Percentiles rank a stretch among this genome's conserved stretches.
Conservation (phyloP, 37 sponge, comb jelly and placozoan species). For the Halisarca cf. caerulea region DNA sequence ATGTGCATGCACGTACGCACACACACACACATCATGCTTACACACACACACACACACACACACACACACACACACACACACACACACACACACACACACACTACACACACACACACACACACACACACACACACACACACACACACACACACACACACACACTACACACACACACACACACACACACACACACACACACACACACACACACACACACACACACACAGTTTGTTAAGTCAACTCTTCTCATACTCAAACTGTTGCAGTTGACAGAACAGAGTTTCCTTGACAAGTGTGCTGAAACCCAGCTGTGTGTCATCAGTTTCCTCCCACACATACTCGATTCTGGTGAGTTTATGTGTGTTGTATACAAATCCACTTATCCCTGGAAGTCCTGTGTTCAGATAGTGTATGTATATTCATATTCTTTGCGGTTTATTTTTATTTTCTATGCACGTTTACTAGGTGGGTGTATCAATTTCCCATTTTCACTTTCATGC, state of each 20-base stretch:
- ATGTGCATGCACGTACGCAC: too few species aligned
- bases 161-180: not conserved
- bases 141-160: conserved; percentile 6
- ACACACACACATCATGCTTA: not conserved
- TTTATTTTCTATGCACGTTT: too few species aligned
- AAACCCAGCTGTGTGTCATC: conserved; percentile 88
- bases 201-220: not conserved
- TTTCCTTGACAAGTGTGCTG: conserved; percentile 75
- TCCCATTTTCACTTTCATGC: too few species aligned
- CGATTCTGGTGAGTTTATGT: conserved; percentile 86
- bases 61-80: not conserved
- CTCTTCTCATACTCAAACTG: too few species aligned
- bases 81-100: conserved; percentile 4
- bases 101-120: not conserved
- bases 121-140: not conserved
- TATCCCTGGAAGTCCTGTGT: too few species aligned
- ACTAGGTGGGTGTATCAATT: too few species aligned
- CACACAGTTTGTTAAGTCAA: not conserved
- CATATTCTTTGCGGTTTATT: too few species aligned
- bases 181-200: conserved; percentile 4
- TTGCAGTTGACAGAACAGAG: conserved; percentile 66
- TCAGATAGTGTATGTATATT: too few species aligned
- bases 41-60: conserved; percentile 7
- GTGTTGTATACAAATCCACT: too few species aligned
- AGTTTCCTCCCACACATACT: conserved; percentile 96